Evolutionary conservation across 2,888 invertebrate genomes (phyloP).

Genomic region (Acronicta psi): DNA sequence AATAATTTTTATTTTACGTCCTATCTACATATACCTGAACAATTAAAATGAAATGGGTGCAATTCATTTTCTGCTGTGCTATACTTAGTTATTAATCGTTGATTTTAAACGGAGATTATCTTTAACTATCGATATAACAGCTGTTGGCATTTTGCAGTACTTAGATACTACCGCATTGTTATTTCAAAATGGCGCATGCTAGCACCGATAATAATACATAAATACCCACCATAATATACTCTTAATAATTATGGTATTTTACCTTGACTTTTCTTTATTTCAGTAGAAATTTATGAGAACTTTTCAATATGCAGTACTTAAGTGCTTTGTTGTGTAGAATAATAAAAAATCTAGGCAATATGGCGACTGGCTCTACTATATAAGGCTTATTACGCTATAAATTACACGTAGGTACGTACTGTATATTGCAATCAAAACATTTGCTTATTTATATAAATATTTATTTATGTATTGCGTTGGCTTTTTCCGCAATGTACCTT

Average conservation of each 20-base stretch:
- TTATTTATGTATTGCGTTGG: too few relatives aligned
- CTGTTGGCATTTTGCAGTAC: constrained; percentile 38
- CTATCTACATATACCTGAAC: constrained; percentile 7
- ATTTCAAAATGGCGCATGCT: constrained; percentile 53
- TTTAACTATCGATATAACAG: constrained; percentile 32
- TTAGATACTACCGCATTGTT: constrained; percentile 50
- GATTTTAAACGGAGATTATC: constrained; percentile 34
- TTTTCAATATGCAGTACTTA: not conserved
- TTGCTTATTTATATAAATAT: too few relatives aligned
- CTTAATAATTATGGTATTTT: constrained; percentile 7
- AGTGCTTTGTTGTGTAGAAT: constrained; percentile 3
- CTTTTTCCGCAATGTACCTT: too few relatives aligned
- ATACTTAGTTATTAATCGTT: constrained; percentile 3
- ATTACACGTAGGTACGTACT: too few relatives aligned
- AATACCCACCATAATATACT: not conserved
- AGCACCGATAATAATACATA: constrained; percentile 3
- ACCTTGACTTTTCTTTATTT: constrained; percentile 29
- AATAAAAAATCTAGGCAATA: not conserved
- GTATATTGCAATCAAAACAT: not conserved
- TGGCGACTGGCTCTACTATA: not conserved
- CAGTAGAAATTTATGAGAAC: constrained; percentile 1
- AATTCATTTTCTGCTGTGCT: constrained; percentile 16
- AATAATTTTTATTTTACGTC: too few relatives aligned
- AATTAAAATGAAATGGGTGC: constrained; percentile 19
- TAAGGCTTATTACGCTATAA: not conserved